Conservation (phyloP, 2,888 invertebrate genomes). For the Ennomos erosarius region DNA sequence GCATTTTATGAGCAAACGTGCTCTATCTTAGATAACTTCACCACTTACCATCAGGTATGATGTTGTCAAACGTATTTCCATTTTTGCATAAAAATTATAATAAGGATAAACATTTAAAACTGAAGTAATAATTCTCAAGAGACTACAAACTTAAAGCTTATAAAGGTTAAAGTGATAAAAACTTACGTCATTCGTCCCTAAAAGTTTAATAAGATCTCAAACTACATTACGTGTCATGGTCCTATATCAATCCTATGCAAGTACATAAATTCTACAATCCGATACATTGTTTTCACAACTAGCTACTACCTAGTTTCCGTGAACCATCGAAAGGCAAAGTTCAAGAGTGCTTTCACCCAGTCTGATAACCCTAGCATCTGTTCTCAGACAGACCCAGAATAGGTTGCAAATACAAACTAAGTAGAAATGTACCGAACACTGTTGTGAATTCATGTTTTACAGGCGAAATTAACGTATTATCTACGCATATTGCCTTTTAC, state of each 20-base stretch:
- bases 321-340: slow-evolving; percentile 26
- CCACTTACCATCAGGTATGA: no score
- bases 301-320: slow-evolving; percentile 26
- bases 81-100: no score
- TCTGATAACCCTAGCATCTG: slow-evolving; percentile 29
- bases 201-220: background rate
- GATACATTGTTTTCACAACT: slow-evolving; percentile 14
- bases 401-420: slow-evolving; percentile 30
- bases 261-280: slow-evolving; percentile 9
- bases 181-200: no score
- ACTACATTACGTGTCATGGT: background rate
- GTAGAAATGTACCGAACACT: slow-evolving; percentile 37
- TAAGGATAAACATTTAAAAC: no score
- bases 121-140: no score
- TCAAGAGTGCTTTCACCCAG: slow-evolving; percentile 30
- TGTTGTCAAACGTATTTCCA: no score
- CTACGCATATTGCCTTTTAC: slow-evolving; percentile 7
- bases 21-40: no score
- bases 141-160: no score
- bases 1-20: no score
- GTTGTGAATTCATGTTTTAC: slow-evolving; percentile 40
- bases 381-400: slow-evolving; percentile 29
- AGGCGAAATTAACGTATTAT: slow-evolving; percentile 45
- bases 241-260: no score
- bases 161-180: no score